Conservation (phyloP, 2,888 invertebrate species). For the Cantharis lateralis region DNA sequence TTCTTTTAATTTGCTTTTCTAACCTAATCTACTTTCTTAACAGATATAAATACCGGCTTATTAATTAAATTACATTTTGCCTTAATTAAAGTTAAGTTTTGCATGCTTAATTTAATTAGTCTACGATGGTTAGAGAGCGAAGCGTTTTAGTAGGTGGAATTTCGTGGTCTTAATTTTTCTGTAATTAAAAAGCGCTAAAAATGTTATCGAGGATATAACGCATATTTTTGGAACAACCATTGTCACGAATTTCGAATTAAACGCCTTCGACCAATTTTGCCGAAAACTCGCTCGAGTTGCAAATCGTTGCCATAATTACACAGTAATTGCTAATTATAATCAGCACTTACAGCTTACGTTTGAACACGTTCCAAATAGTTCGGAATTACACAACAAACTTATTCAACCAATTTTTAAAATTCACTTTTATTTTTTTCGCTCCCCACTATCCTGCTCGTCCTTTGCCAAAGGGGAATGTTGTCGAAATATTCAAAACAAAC, state of each 20-base stretch:
- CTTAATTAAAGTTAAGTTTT: not conserved
- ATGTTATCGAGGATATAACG: not conserved
- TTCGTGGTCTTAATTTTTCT: slow-evolving; percentile 6
- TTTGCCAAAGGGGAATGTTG: not conserved
- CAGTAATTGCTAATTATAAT: slow-evolving; percentile 33
- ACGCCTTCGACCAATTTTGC: slow-evolving; percentile 18
- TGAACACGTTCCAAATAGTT: not conserved
- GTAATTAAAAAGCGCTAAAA: not conserved
- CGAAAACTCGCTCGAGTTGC: slow-evolving; percentile 22
- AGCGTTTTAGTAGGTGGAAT: not conserved
- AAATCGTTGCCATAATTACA: slow-evolving; percentile 28
- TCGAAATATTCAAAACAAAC: not conserved
- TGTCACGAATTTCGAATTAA: slow-evolving; percentile 12
- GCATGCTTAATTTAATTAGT: not conserved
- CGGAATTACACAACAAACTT: not conserved
- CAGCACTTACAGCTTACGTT: slow-evolving; percentile 19
- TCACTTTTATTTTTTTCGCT: not conserved
- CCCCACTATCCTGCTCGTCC: too few relatives aligned
- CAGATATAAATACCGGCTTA: not conserved
- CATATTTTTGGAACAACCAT: slow-evolving; percentile 9
- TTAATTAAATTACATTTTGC: not conserved
- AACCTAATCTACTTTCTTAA: not conserved
- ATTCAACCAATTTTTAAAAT: not conserved
- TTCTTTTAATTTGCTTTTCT: not conserved
- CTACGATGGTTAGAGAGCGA: not conserved